A percentile compares a stretch with the other conserved stretches of the same genome.
These are phyloP conservation scores for Alfaro cultratus DNA, from an alignment of 2,797 vertebrate species.

Conservation along the genomic window DNA sequence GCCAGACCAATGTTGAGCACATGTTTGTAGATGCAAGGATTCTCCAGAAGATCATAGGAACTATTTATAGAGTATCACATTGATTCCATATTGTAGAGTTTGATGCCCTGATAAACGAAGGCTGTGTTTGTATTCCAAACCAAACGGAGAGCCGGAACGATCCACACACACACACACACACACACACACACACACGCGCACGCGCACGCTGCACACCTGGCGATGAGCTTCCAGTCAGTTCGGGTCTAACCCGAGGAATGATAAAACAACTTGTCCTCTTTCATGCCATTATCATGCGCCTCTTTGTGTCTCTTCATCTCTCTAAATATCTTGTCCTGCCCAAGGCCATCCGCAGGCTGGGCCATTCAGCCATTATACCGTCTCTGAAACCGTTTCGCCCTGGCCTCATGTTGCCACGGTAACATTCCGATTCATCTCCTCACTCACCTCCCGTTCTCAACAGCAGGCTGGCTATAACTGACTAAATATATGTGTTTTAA, in stretches of 20 bases:
- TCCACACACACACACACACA: neutral
- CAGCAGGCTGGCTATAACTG: conserved; percentile 16
- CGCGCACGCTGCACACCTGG: neutral
- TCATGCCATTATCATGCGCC: neutral
- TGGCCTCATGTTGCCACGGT: conserved; percentile 43
- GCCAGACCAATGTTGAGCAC: conserved; percentile 38
- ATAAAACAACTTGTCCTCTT: neutral
- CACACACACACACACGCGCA: neutral
- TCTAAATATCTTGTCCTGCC: conserved; percentile 28
- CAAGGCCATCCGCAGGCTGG: conserved; percentile 16
- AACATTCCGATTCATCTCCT: conserved; percentile 39
- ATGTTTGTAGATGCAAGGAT: conserved; percentile 40
- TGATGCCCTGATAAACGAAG: neutral
- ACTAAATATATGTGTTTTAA: conserved; percentile 10
- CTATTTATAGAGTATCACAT: neutral
- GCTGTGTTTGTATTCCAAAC: neutral
- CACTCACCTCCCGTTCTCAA: conserved; percentile 18
- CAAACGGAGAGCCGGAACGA: neutral
- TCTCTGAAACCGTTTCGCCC: conserved; percentile 34
- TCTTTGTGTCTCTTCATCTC: neutral
- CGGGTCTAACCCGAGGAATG: neutral
- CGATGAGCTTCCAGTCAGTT: neutral
- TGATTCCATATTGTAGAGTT: neutral
- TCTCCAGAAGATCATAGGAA: conserved; percentile 29
- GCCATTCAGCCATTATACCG: conserved; percentile 22